Base-by-base conservation (phyloP, 2,797 vertebrate genomes). In the Ficedula albicollis region DNA sequence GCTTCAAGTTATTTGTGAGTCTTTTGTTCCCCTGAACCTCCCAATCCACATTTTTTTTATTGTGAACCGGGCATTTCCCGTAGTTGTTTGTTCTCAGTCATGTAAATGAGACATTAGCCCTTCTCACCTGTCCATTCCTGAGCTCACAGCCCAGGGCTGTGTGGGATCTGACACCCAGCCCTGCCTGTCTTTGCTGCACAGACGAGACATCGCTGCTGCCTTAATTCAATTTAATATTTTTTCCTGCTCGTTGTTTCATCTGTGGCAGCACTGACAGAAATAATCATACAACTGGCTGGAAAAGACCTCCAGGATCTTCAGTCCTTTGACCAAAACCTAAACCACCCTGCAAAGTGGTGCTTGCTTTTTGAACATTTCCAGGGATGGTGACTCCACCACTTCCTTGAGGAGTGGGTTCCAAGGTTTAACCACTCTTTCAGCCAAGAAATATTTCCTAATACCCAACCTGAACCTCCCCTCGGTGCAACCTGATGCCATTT, bases 71-170 rank as follows among this genome's bases (percentile, higher is more conserved):
- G 96, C 80, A 96, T 93, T 96, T 96, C 95, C 94, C 32, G 55
- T 95, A 86, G 79, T 92, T 91, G 41, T 39, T 94, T 87, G 83
- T 76, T 93, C 91, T 95, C 91, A 93, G 94, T 91, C 95, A 96
- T 95, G 95, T 72, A 96, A 95, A 96, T 91, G 87, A 52, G 17
- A 66, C 48, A 49, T 93, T 63, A 94, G 76, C 94, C 80, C 73
- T 86, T 93, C 51, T 83, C 12, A 25, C 63, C 41, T n/a, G 62
- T 70, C 38, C 91, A 72, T 36, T 36, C 32, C 18, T 1, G 32
- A 22, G 60, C 75, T 70, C 83, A 52, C 38, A 91, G 60, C 60
- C 88, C 84, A 87, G 59, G 84, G 87, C 84, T 68, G 62, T 64
- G 70, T 29, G 82, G 46, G 49, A 19, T 81, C 20, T 51, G 20